Base-by-base conservation (phyloP, 2,888 invertebrate genomes). In the Meandrusa payeni region DNA sequence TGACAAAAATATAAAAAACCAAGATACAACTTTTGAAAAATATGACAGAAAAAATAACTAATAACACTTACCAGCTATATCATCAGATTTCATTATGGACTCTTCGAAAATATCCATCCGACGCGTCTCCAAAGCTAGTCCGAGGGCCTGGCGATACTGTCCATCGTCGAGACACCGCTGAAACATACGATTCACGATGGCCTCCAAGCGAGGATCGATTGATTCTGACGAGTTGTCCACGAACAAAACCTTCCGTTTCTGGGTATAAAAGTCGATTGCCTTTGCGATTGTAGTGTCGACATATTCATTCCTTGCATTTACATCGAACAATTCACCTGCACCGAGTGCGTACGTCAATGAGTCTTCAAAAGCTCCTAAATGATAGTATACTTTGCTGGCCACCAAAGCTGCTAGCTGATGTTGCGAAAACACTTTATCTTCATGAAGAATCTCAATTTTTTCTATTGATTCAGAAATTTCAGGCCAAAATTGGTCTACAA, bases 401-500 rank as follows among this genome's bases (percentile, higher is more conserved):
- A 99, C 97, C 57, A 99, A 90, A 15, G 99, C 98, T 34, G 99
- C 99, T 39, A 98, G 83, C 65, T 97, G 94, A 64, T 96, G 94
- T 69, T 98, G 95, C 22, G 92, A 91, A 76, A 99, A 95, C 22
- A 88, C 89, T 66, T 95, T 93, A 69, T 98, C 97, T 85, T 99
- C 99, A 68, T 98, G 96, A 15, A 99, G 89, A 72, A 97, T 96
- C 88, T 99, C 99, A 64, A 99, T 98, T 87, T 97, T 98, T 66
- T 96, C 96, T 59, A 99, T 97, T 6, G 97, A 96, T 81, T 99
- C 98, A 0, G 98, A 97, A 60, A 99, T 98, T 88, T 99, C 98
- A 4, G 98, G 97, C 98, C 98, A 99, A 86, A 99, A 99, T 73
- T 97, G 96, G 76, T 98, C 97, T 1, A 98, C 98, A 63, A 99